Evolutionary conservation across 2,888 invertebrate genomes (phyloP).

Genomic region (Rhabditophanes sp.): DNA sequence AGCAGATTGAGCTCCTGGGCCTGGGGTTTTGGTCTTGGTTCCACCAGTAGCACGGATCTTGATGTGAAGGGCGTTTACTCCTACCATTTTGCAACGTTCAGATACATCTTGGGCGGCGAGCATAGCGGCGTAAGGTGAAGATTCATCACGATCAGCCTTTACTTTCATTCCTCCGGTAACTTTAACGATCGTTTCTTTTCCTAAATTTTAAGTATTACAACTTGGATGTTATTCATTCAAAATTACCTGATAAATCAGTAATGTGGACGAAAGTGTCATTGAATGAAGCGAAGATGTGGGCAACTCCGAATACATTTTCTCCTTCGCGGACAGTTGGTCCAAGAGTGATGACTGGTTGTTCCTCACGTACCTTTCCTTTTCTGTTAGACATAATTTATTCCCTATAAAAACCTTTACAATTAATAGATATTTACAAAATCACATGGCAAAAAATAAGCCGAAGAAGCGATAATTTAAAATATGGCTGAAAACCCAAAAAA

Average conservation of each 20-base stretch:
- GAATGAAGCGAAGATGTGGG: constrained; percentile 98
- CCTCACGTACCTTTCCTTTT: constrained; percentile 87
- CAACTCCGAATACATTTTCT: constrained; percentile 93
- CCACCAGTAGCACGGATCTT: constrained; percentile 94
- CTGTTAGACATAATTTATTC: constrained; percentile 47
- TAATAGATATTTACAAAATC: too few relatives aligned
- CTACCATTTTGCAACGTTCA: constrained; percentile 81
- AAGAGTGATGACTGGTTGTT: constrained; percentile 76
- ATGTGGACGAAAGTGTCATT: constrained; percentile 99
- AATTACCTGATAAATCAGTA: constrained; percentile 81
- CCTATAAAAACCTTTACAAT: too few relatives aligned
- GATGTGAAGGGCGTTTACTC: constrained; percentile 74
- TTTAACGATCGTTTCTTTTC: constrained; percentile 54
- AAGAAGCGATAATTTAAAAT: too few relatives aligned
- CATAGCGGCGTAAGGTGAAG: constrained; percentile 99
- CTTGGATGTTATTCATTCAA: not conserved
- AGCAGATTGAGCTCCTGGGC: constrained; percentile 90
- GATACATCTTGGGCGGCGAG: constrained; percentile 99
- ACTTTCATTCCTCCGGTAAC: constrained; percentile 92
- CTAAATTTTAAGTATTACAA: constrained; percentile 8
- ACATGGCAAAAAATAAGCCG: too few relatives aligned
- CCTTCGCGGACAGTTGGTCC: constrained; percentile 48
- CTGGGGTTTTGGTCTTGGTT: constrained; percentile 44
- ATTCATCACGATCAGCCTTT: constrained; percentile 98
- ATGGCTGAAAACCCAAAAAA: too few relatives aligned